Conservation (phyloP, 2,888 invertebrate species). For the Drosophila mettleri region DNA sequence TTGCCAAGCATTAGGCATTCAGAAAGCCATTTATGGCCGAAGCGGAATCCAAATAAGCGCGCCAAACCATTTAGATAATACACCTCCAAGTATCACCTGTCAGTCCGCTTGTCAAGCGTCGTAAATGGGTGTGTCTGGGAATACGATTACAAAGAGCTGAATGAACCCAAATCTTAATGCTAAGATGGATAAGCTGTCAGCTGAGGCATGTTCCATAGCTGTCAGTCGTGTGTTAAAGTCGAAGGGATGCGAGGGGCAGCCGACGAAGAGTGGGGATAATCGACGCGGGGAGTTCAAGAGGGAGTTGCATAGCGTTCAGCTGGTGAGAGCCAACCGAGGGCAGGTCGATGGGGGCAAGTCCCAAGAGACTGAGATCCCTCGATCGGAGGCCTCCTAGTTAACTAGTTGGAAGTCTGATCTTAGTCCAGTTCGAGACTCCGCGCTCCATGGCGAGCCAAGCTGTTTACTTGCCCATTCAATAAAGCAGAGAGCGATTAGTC, state of each 20-base stretch:
- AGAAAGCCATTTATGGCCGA: background rate
- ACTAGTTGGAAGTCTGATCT: no score
- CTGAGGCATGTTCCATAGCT: background rate
- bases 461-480: background rate
- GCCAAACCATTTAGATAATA: conserved; percentile 10
- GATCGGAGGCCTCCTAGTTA: no score
- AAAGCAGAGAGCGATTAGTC: background rate
- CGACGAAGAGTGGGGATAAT: no score
- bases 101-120: conserved; percentile 2
- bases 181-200: background rate
- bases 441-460: no score
- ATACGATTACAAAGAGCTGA: conserved; percentile 1
- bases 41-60: background rate
- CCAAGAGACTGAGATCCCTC: no score
- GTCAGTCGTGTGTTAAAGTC: background rate
- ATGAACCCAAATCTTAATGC: conserved; percentile 5
- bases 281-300: no score
- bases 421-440: no score
- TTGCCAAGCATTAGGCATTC: background rate
- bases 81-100: background rate
- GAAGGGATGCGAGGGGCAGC: no score
- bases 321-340: background rate
- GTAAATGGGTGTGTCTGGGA: conserved; percentile 3
- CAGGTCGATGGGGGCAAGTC: no score
- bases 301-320: background rate